These are phyloP conservation scores for Norana najaformis DNA, from an alignment of 2,888 invertebrate genomes.

Conservation along the genomic window DNA sequence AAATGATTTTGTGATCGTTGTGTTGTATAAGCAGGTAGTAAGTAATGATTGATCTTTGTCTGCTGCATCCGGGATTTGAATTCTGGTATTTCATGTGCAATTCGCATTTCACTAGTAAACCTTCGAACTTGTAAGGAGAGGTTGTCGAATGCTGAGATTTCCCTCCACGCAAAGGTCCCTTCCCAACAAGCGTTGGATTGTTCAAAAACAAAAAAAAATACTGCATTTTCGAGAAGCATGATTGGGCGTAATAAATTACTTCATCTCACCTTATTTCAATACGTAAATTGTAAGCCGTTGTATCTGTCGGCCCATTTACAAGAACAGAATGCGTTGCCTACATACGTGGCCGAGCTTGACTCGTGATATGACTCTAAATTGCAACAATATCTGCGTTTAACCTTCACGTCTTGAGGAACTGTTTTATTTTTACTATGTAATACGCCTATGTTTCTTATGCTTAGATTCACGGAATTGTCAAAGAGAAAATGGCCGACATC, in stretches of 20 bases:
- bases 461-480: slow-evolving; percentile 3
- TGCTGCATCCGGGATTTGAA: too few species aligned
- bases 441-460: neutral
- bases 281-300: neutral
- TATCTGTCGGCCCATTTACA: neutral
- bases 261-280: neutral
- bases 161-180: neutral
- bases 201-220: too few species aligned
- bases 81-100: too few species aligned
- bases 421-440: neutral
- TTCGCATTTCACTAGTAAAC: neutral
- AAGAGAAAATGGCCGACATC: slow-evolving; percentile 24
- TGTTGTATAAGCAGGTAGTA: neutral
- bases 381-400: too few species aligned
- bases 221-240: neutral
- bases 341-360: neutral
- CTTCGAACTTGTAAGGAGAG: neutral
- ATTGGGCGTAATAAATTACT: neutral
- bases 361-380: neutral
- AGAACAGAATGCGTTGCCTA: neutral
- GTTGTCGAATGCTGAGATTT: neutral
- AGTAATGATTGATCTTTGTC: neutral
- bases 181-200: too few species aligned
- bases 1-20: neutral
- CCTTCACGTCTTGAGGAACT: too few species aligned